These are phyloP conservation scores for Plebejus argus DNA, from an alignment of 2,888 invertebrate species.

Conservation along the genomic window DNA sequence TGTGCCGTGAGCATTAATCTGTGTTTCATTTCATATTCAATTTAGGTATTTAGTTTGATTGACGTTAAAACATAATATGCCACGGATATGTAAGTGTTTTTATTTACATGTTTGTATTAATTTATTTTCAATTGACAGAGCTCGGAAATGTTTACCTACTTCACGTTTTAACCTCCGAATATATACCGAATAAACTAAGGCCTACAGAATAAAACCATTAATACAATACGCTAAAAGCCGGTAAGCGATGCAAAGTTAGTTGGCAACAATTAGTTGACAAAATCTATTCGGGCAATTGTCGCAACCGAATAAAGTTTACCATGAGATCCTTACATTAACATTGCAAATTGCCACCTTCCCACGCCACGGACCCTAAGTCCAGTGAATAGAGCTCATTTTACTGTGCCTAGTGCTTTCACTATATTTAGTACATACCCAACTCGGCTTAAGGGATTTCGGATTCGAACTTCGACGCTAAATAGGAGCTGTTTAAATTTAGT, in stretches of 20 bases:
- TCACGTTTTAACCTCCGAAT: background rate
- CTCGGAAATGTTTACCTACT: background rate
- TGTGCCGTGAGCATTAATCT: background rate
- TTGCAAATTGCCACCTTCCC: slow-evolving; percentile 38
- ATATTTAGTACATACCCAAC: slow-evolving; percentile 53
- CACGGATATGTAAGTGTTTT: background rate
- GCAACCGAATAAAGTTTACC: slow-evolving; percentile 70
- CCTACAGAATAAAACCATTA: slow-evolving; percentile 2
- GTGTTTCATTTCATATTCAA: background rate
- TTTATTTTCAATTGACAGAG: background rate
- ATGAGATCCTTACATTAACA: slow-evolving; percentile 59
- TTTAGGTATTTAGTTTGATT: background rate
- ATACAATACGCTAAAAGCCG: slow-evolving; percentile 36
- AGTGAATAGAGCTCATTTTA: slow-evolving; percentile 17
- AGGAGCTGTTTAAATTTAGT: slow-evolving; percentile 66
- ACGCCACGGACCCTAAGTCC: slow-evolving; percentile 25
- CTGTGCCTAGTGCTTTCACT: background rate
- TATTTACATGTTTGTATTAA: too few species aligned
- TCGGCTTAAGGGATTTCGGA: slow-evolving; percentile 73
- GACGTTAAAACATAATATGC: background rate
- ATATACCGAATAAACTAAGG: background rate
- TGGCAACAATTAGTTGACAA: slow-evolving; percentile 71
- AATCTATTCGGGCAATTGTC: slow-evolving; percentile 74
- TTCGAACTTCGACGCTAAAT: slow-evolving; percentile 71
- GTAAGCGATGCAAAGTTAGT: slow-evolving; percentile 57